Base-by-base conservation (phyloP, 2,888 invertebrate genomes). In the Cerastis leucographa region DNA sequence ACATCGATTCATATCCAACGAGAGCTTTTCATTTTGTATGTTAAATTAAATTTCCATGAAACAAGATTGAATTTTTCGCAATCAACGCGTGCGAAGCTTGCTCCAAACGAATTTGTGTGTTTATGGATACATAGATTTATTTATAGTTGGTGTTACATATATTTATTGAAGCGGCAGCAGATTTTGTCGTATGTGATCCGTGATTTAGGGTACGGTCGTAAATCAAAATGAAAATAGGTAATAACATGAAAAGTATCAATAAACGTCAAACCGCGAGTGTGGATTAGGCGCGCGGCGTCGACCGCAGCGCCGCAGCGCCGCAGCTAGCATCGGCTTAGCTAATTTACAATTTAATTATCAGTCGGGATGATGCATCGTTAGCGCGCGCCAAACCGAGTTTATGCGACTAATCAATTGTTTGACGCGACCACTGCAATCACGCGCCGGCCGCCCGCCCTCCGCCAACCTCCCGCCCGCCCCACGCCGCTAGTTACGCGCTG, bases 321-420 rank as follows among this genome's bases (percentile, higher is more conserved):
- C 25, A 93, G 92, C 94, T 94, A 93, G 93, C 93, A 93, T 93
- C 94, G 91, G 95, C 94, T 96, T 95, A 96, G 96, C 96, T 96
- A 96, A 96, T 96, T 96, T 95, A 96, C 96, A 96, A 96, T 96
- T 96, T 95, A 95, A 96, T 96, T 96, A 96, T 96, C 96, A 95
- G 93, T 91, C 92, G 93, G 96, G 93, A 95, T 96, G 96, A 96
- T 96, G 95, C 96, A 96, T 96, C 96, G 96, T 96, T 96, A 96
- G 96, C 94, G 93, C 94, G 93, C 94, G 96, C 96, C 96, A 96
- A 96, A 96, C 96, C 95, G 94, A 96, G 96, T 96, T 96, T 96
- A 96, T 96, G 95, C 95, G 94, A 96, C 96, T 96, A 96, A 96
- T 96, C 96, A 96, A 96, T 96, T 96, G 96, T 96, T 96, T 96